Conservation (phyloP, 2,888 invertebrate species). For the Itoplectis maculator region DNA sequence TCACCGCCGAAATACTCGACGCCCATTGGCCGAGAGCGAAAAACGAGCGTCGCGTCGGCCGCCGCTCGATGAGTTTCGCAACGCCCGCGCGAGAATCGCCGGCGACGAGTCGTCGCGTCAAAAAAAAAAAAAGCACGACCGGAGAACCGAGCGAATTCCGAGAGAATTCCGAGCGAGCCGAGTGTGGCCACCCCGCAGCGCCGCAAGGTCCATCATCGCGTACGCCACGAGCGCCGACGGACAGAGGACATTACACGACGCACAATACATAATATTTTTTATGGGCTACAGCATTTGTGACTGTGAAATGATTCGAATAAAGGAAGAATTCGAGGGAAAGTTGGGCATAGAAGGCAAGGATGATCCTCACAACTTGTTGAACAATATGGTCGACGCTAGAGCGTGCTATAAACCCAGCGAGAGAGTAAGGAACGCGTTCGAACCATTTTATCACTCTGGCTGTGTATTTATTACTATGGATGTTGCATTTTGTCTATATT, state of each 20-base stretch:
- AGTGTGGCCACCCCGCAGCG: constrained; percentile 30
- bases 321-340: constrained; percentile 77
- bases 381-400: constrained; percentile 83
- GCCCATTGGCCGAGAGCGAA: constrained; percentile 10
- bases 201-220: constrained; percentile 15
- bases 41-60: too few species aligned
- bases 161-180: constrained; percentile 16
- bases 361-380: constrained; percentile 80
- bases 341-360: constrained; percentile 78
- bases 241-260: too few species aligned
- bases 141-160: not conserved
- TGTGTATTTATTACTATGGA: constrained; percentile 15
- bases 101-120: constrained; percentile 11
- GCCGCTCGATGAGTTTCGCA: constrained; percentile 11
- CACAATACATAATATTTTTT: constrained; percentile 42
- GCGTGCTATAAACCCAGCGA: constrained; percentile 84
- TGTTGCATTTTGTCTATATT: constrained; percentile 21
- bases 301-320: constrained; percentile 76
- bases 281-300: constrained; percentile 67
- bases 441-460: constrained; percentile 57
- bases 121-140: constrained; percentile 47
- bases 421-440: constrained; percentile 80
- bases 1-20: too few species aligned
- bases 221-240: constrained; percentile 1
- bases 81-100: not conserved